Percentiles rank a stretch among this genome's conserved stretches.
Conservation (phyloP, 2,888 invertebrate species). For the Pyralis farinalis region DNA sequence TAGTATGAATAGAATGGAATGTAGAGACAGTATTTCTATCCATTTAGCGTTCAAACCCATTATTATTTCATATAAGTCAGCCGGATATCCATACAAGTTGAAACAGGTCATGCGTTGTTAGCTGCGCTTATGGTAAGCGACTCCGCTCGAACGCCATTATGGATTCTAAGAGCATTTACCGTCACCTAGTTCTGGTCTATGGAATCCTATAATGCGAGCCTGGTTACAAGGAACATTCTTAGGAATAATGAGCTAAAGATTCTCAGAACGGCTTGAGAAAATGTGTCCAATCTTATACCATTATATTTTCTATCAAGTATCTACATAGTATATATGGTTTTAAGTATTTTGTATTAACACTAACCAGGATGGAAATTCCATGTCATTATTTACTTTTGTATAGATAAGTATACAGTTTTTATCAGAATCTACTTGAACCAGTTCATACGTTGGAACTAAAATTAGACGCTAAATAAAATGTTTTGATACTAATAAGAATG, state of each 20-base stretch:
- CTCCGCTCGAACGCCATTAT: constrained; percentile 35
- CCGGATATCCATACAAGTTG: constrained; percentile 70
- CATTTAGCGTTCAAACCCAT: constrained; percentile 42
- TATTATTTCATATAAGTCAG: constrained; percentile 51
- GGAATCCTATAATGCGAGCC: constrained; percentile 8
- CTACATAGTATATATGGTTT: too few species aligned
- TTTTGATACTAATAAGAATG: too few species aligned
- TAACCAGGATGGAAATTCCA: too few species aligned
- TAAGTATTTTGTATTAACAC: too few species aligned
- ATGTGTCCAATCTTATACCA: too few species aligned
- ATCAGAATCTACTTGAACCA: too few species aligned
- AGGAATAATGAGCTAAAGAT: constrained; percentile 10
- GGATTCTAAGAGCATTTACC: constrained; percentile 42
- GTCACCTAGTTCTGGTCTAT: constrained; percentile 35
- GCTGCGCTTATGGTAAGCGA: constrained; percentile 36
- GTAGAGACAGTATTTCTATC: constrained; percentile 20
- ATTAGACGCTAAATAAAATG: too few species aligned
- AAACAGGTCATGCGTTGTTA: constrained; percentile 56
- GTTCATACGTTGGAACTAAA: too few species aligned
- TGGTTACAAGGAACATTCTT: constrained; percentile 6
- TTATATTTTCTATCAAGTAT: too few species aligned
- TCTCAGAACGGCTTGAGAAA: constrained; percentile 3
- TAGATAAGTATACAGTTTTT: too few species aligned
- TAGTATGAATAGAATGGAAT: constrained; percentile 22
- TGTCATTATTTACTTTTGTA: too few species aligned